Percentiles rank a stretch among this genome's conserved stretches.
Conservation (phyloP, 2,888 invertebrate genomes). For the Hyposoter dolosus region DNA sequence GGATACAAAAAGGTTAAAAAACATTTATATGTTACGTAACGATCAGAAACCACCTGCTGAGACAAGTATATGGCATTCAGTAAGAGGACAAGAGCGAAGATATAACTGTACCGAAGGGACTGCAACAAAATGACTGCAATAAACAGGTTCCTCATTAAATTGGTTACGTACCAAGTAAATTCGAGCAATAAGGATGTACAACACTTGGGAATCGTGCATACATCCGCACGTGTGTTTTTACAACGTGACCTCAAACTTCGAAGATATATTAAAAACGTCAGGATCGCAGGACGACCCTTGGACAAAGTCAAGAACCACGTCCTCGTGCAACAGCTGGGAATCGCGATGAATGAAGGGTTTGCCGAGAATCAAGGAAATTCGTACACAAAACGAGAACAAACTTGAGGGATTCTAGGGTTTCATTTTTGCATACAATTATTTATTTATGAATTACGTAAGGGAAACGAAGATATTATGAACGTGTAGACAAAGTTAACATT, state of each 20-base stretch:
- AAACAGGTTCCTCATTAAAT: background rate
- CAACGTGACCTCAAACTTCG: conserved; percentile 26
- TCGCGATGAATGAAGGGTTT: conserved; percentile 1
- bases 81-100: too few species aligned
- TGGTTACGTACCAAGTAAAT: background rate
- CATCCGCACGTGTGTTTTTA: background rate
- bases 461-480: background rate
- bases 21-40: background rate
- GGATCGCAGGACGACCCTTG: background rate
- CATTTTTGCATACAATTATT: background rate
- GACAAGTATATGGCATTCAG: too few species aligned
- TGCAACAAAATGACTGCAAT: background rate
- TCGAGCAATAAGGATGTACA: background rate
- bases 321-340: background rate
- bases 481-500: background rate
- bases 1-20: background rate
- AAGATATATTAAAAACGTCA: conserved; percentile 12
- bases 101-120: background rate
- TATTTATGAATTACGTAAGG: background rate
- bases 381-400: background rate
- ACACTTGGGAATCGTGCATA: background rate
- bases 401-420: background rate
- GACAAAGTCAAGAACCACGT: background rate
- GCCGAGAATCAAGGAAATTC: background rate
- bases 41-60: background rate